A percentile compares a stretch with the other conserved stretches of the same genome.
These are phyloP conservation scores for Butastur rufipennis DNA, from an alignment of 2,113 vertebrate genomes.

Conservation along the genomic window DNA sequence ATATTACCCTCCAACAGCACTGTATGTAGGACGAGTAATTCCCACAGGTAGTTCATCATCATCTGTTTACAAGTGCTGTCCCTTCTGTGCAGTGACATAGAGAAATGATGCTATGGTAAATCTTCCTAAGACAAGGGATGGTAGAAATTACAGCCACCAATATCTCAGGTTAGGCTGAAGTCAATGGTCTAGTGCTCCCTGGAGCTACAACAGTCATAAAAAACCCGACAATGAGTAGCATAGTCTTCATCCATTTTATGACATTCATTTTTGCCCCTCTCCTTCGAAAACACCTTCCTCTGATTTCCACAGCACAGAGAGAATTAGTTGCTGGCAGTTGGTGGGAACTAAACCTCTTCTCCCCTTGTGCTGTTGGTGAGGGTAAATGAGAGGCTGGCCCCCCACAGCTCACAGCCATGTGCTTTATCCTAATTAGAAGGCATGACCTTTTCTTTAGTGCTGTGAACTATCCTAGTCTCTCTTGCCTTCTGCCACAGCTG, in stretches of 20 bases:
- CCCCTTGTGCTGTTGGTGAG: not conserved
- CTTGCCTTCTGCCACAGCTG: not conserved
- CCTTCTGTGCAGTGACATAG: not conserved
- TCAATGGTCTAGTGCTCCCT: not conserved
- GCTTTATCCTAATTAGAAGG: not conserved
- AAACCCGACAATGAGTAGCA: accelerated
- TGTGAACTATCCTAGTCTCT: not conserved
- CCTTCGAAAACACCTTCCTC: not conserved
- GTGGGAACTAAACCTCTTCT: not conserved
- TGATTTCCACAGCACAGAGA: not conserved
- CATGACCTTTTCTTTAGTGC: not conserved
- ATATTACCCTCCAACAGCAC: not conserved
- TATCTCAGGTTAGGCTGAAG: not conserved
- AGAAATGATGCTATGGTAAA: not conserved
- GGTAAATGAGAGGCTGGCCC: not conserved
- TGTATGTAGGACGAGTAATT: not conserved
- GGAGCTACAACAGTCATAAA: not conserved
- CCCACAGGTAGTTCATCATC: not conserved
- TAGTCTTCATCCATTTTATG: not conserved
- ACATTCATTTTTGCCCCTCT: not conserved
- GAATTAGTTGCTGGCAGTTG: not conserved
- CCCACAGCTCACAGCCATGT: accelerated
- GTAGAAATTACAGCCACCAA: not conserved
- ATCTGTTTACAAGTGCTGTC: not conserved
- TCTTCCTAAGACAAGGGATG: not conserved